These are phyloP conservation scores for Noctua fimbriata DNA, from an alignment of 2,888 invertebrate genomes.

Conservation along the genomic window DNA sequence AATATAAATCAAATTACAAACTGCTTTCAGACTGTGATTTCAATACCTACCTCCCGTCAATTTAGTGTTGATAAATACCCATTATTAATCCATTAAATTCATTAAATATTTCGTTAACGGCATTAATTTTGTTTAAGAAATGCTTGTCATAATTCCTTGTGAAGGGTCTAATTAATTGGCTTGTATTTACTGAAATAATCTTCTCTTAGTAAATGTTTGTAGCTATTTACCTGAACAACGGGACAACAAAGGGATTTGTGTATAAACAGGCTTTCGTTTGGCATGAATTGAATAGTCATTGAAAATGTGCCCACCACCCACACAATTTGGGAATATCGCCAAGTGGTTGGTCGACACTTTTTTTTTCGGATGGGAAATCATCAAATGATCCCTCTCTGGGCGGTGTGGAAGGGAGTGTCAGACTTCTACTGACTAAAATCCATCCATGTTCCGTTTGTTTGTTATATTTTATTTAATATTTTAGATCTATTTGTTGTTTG, in stretches of 20 bases:
- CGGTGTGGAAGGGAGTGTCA: too few relatives aligned
- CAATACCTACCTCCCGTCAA: slow-evolving; percentile 22
- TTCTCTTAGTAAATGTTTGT: slow-evolving; percentile 24
- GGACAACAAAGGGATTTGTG: slow-evolving; percentile 25
- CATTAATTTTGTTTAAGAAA: slow-evolving; percentile 58
- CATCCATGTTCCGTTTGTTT: too few relatives aligned
- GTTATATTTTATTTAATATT: too few relatives aligned
- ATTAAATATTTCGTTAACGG: slow-evolving; percentile 40
- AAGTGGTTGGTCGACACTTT: too few relatives aligned
- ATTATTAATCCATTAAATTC: slow-evolving; percentile 43
- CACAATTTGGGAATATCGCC: too few relatives aligned
- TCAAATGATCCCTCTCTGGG: too few relatives aligned
- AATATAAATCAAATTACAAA: slow-evolving; percentile 37
- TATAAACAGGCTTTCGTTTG: slow-evolving; percentile 11
- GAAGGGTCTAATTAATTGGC: slow-evolving; percentile 73
- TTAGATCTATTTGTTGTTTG: too few relatives aligned
- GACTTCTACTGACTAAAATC: too few relatives aligned
- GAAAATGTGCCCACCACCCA: too few relatives aligned
- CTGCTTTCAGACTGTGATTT: slow-evolving; percentile 10
- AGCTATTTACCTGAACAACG: slow-evolving; percentile 14
- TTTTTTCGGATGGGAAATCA: too few relatives aligned
- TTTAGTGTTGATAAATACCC: slow-evolving; percentile 39
- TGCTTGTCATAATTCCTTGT: slow-evolving; percentile 72
- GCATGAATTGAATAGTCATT: not conserved
- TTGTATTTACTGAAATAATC: slow-evolving; percentile 47